Conservation (phyloP, 2,113 vertebrate species). For the Falco punctatus region DNA sequence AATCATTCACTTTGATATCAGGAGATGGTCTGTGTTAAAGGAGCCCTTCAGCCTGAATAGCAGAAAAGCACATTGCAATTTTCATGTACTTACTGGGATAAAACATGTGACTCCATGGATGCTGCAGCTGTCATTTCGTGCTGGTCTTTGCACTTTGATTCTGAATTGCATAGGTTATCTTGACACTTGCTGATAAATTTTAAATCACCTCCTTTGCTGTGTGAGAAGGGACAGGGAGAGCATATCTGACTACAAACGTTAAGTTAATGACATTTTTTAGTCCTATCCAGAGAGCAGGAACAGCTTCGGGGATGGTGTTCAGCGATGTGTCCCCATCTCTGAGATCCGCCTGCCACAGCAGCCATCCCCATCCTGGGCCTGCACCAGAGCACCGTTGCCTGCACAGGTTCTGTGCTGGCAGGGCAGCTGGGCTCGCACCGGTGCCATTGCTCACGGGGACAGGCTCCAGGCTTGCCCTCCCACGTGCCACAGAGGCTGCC, state of each 20-base stretch:
- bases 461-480: accelerated
- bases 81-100: constrained; percentile 59
- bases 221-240: constrained; percentile 10
- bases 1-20: constrained; percentile 68
- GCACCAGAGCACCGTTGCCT: neutral
- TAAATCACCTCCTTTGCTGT: constrained; percentile 49
- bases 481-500: neutral
- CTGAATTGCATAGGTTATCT: constrained; percentile 59
- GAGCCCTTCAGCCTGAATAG: constrained; percentile 62
- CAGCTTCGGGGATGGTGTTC: neutral
- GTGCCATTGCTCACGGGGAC: no score
- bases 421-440: neutral
- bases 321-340: neutral
- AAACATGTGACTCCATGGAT: constrained; percentile 53
- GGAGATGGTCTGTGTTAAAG: constrained; percentile 55
- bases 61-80: constrained; percentile 59
- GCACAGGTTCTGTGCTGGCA: no score
- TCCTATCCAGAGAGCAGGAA: neutral
- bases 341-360: neutral
- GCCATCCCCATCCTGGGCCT: accelerated
- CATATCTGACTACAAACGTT: constrained; percentile 32
- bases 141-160: constrained; percentile 46
- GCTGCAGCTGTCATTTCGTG: constrained; percentile 46
- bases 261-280: neutral
- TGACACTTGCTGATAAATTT: constrained; percentile 65